Base-by-base conservation (phyloP, 2,113 vertebrate species). In the Vidua macroura region DNA sequence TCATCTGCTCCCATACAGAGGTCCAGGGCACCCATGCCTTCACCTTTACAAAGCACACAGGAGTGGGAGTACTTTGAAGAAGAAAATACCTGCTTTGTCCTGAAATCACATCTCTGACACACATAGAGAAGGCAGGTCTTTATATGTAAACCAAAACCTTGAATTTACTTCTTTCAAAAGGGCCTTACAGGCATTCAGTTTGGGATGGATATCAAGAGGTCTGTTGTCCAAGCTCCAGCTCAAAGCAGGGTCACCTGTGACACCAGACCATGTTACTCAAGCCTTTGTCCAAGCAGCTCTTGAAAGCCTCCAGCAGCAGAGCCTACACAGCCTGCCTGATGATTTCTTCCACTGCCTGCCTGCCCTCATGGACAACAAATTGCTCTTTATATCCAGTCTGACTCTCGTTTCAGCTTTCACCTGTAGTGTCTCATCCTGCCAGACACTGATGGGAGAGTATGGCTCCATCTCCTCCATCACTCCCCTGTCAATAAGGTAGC, bases 401-500 rank as follows among this genome's bases (percentile, higher is more conserved):
- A 78, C 35, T 30, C 35, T 69, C 2, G 0, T 75, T 83, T 82
- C 43, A 79, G 3, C 35, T 82, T 72, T 52, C n/a, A 48, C 56
- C 53, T 25, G 1, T 10, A 31, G 39, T 25, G 4, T 72, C 56
- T 52, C 39, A 18, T 66, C 37, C 75, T 80, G 46, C 23, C 30
- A 11, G 37, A 27, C 20, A 17, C 21, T 2, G 3, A 11, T 46
- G 25, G 0, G 1, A 60, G 20, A 58, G 4, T 2, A 4, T 18
- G 27, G 39, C 33, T 84, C 30, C 35, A 23, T 17, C 53, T 77
- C 15, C 59, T 88, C 1, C 0, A 6, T 43, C 18, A 3, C 60
- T 39, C 16, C 35, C 30, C 16, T n/a, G 24, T 22, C n/a, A 2
- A 31, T 73, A 53, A 18, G 44, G 24, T 35, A 41, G 35, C 37